Evolutionary conservation across 64 coral and sea anemone genomes (phyloP), one percentile per base, ranked within the genome.

Genomic region (Astreopora myriophthalma): DNA sequence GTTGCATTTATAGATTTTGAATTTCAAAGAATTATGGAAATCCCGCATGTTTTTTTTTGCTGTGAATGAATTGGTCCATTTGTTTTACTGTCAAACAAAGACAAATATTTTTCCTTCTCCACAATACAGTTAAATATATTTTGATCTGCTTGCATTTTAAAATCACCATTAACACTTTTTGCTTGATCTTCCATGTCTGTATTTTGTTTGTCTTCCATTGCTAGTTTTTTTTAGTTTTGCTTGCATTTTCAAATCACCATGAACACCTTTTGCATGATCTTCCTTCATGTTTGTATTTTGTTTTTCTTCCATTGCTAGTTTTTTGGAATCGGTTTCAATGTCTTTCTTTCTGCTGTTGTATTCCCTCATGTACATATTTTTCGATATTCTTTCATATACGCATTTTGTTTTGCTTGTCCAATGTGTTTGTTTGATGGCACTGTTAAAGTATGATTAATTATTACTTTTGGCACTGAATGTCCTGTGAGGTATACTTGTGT

Each of bases 1-100:
- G 2, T 87, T 22, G 67, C 92, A 93, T 10, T 61, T 62, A 42
- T 58, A 55, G 22, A 88, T 93, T 48, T 93, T 88, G 62, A 79
- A 93, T 49, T 80, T 79, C 8, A 94, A 30, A 27, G 85, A 94
- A 24, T 94, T 83, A 82, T 94, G 92, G 57, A 94, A 94, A 12
- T 94, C 58, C 27, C 17, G 23, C 74, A 88, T 94, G 62, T 74
- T 94, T 69, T 88, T 86, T 8, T 23, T 26, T 22, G 83, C 73
- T 93, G 91, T 46, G 13, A 1, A 93, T 93, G 91, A 52, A 76
- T 86, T 64, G 48, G 71, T 86, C 85, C 92, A 88, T 72, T 63
- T 11, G 34, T 67, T 87, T 13, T 2, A 81, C 39, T 81, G 32
- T 87, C 85, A 88, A 88, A 80, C 8, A 14, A 11, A 3, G 92